phyloP scores from a whole-genome alignment of 2,888 invertebrate genomes.

The Chrysopilus asiliformis region DNA sequence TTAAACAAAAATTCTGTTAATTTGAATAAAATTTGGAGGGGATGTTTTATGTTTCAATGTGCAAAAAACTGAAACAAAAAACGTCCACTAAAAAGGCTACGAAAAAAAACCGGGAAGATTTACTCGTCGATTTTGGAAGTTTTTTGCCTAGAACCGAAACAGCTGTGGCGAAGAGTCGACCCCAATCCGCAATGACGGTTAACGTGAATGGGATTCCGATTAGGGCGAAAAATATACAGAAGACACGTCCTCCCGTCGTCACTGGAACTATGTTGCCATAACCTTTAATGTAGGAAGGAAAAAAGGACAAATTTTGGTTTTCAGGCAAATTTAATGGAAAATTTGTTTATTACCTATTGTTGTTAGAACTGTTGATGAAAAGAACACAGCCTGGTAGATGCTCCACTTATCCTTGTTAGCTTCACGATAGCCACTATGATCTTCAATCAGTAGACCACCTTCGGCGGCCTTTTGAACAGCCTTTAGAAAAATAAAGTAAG shows the following conservation, averaged over 20 bases:
- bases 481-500: no score
- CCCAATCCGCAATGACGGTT: conserved; percentile 71
- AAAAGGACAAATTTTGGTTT: not conserved
- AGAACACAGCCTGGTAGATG: conserved; percentile 82
- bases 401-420: no score
- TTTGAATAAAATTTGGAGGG: conserved; percentile 57
- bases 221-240: conserved; percentile 75
- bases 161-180: conserved; percentile 62
- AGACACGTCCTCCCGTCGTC: conserved; percentile 72
- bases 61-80: no score
- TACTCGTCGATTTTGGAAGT: no score
- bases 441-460: no score
- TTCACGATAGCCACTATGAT: no score
- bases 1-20: conserved; percentile 15
- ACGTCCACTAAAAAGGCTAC: no score
- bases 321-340: not conserved
- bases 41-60: conserved; percentile 58
- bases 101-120: no score
- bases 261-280: conserved; percentile 83
- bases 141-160: conserved; percentile 57
- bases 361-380: conserved; percentile 77
- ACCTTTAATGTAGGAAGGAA: conserved; percentile 41
- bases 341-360: conserved; percentile 54
- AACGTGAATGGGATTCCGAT: conserved; percentile 78
- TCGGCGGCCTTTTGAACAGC: no score